Evolutionary conservation across 1,140 invertebrate genomes (phyloP).

Genomic region (Medauroidea extradentata): DNA sequence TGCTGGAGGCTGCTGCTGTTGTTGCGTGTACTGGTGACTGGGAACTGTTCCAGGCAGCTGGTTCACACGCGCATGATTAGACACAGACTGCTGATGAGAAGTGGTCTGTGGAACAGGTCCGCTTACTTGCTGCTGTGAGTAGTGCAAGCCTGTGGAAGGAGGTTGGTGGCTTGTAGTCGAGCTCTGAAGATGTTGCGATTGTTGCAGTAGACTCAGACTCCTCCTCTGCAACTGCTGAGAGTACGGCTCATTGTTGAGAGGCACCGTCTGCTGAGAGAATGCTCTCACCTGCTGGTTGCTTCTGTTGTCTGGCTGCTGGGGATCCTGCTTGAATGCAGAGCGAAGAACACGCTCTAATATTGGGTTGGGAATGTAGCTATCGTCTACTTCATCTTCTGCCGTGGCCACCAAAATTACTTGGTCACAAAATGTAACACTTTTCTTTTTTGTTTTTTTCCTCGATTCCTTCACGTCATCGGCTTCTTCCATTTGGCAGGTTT

Average conservation of each 20-base stretch:
- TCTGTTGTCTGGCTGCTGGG: neutral
- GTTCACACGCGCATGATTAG: conserved; percentile 14
- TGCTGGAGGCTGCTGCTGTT: conserved; percentile 1
- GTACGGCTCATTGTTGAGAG: neutral
- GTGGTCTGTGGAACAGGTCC: neutral
- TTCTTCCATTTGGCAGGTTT: too few relatives aligned
- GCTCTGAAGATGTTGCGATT: neutral
- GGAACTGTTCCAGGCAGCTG: conserved; percentile 17
- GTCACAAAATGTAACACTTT: conserved; percentile 90
- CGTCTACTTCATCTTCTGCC: conserved; percentile 85
- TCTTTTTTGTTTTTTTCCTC: conserved; percentile 70
- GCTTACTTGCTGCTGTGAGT: neutral
- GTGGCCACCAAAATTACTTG: conserved; percentile 88
- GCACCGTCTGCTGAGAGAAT: neutral
- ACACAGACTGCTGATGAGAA: neutral
- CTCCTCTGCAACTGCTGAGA: neutral
- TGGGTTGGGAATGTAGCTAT: conserved; percentile 86
- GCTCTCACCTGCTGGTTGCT: neutral
- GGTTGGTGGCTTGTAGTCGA: neutral
- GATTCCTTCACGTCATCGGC: conserved; percentile 31
- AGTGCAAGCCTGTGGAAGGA: conserved; percentile 7
- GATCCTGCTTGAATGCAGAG: conserved; percentile 55
- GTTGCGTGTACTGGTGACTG: conserved; percentile 3
- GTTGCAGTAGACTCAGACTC: neutral
- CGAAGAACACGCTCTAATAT: conserved; percentile 80